Conservation (phyloP, 1,140 invertebrate species). For the Drosophila orosa region DNA sequence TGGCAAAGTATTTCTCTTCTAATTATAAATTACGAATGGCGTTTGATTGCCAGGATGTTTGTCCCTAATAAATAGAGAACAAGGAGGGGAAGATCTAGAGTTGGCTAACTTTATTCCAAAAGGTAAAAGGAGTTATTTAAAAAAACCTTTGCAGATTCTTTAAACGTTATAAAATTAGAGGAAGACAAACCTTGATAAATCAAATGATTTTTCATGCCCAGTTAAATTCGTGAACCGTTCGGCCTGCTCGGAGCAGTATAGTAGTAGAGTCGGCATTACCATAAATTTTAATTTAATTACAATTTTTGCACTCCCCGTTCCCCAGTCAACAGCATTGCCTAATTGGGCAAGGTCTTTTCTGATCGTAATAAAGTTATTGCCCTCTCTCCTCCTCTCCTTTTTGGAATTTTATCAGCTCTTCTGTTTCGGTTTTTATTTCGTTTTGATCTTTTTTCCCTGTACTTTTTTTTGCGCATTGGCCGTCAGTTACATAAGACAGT, state of each 20-base stretch:
- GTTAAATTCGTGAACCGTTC: neutral
- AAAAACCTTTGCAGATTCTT: too few relatives aligned
- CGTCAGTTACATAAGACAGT: slow-evolving; percentile 54
- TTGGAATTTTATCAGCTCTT: slow-evolving; percentile 27
- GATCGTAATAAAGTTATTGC: slow-evolving; percentile 65
- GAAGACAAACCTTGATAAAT: neutral
- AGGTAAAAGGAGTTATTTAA: too few relatives aligned
- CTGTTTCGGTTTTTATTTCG: slow-evolving; percentile 13
- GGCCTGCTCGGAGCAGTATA: neutral
- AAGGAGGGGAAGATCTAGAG: neutral
- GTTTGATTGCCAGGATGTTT: slow-evolving; percentile 1
- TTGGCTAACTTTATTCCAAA: too few relatives aligned
- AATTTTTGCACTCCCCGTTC: slow-evolving; percentile 38
- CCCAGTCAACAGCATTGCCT: slow-evolving; percentile 24
- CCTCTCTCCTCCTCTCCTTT: slow-evolving; percentile 34
- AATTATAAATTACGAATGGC: slow-evolving; percentile 7
- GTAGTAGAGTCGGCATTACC: slow-evolving; percentile 18
- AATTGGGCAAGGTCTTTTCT: slow-evolving; percentile 64
- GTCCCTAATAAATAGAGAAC: neutral
- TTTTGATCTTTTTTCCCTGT: slow-evolving; percentile 9
- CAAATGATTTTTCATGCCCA: neutral
- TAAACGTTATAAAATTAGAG: neutral
- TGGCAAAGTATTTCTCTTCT: slow-evolving; percentile 5
- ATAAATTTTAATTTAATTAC: slow-evolving; percentile 55
- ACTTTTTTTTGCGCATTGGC: slow-evolving; percentile 21